Conservation (phyloP, 23 tunicate species). For the Trididemnum clinides region DNA sequence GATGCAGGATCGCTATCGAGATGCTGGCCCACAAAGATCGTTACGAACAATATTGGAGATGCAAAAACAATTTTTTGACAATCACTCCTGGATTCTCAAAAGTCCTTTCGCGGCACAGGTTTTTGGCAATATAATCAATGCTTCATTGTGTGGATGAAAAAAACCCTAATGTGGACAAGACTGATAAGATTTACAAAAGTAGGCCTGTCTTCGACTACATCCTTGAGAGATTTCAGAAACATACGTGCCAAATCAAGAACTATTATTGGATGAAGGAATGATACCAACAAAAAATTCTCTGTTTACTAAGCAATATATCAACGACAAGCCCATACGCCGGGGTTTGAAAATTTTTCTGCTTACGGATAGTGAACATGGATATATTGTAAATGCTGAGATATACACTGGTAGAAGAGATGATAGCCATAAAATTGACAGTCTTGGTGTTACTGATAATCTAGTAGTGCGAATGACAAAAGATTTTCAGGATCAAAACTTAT, state of each 20-base stretch:
- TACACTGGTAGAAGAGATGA: slow-evolving; percentile 1
- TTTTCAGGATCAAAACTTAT: slow-evolving; percentile 13
- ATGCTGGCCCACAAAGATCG: slow-evolving; percentile 31
- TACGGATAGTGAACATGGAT: not conserved
- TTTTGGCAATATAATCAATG: slow-evolving; percentile 13
- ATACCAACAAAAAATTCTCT: slow-evolving; percentile 7
- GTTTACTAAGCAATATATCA: not conserved
- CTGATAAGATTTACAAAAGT: slow-evolving; percentile 9
- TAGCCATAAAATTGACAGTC: not conserved
- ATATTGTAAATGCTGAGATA: not conserved
- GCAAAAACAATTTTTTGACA: not conserved
- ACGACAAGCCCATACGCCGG: not conserved
- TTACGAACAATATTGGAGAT: slow-evolving; percentile 8
- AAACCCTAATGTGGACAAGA: slow-evolving; percentile 1
- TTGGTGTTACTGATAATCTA: not conserved
- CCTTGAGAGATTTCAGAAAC: not conserved
- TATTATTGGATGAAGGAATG: not conserved
- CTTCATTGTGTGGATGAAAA: slow-evolving; percentile 6
- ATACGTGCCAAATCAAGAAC: not conserved
- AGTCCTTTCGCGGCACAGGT: slow-evolving; percentile 6
- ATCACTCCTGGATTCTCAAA: not conserved
- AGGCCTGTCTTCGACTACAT: not conserved
- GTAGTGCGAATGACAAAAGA: not conserved
- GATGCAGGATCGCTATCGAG: slow-evolving; percentile 1
- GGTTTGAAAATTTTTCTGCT: not conserved